Conservation (phyloP, 2,113 vertebrate genomes). For the Clarias gariepinus region DNA sequence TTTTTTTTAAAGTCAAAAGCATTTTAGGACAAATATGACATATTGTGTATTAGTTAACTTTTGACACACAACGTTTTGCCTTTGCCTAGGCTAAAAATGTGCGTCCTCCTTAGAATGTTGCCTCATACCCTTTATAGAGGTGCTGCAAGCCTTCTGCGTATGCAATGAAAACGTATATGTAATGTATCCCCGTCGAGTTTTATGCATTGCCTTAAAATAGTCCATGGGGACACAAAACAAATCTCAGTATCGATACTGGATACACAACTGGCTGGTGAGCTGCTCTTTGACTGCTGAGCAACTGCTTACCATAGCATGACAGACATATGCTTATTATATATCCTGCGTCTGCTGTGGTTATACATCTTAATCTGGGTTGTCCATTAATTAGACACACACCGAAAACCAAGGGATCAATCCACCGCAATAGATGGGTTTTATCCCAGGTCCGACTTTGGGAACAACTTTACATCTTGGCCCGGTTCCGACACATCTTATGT, state of each 20-base stretch:
- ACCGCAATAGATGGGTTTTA: conserved; percentile 34
- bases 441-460: background rate
- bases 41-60: background rate
- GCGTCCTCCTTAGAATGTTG: conserved; percentile 14
- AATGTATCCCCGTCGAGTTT: conserved; percentile 56
- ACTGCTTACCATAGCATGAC: background rate
- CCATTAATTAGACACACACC: conserved; percentile 59
- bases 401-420: conserved; percentile 51
- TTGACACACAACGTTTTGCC: background rate
- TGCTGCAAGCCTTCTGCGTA: conserved; percentile 31
- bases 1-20: background rate
- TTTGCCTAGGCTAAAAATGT: background rate
- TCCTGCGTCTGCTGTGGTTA: conserved; percentile 40
- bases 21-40: background rate
- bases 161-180: conserved; percentile 53
- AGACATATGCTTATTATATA: conserved; percentile 34
- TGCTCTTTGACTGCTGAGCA: conserved; percentile 12
- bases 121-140: conserved; percentile 30
- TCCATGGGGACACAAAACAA: conserved; percentile 44
- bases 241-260: conserved; percentile 33
- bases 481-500: conserved; percentile 60
- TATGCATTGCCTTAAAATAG: conserved; percentile 64
- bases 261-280: conserved; percentile 8
- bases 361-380: conserved; percentile 66
- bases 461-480: conserved; percentile 47